phyloP scores from a whole-genome alignment of 2,113 vertebrate species.

The Tyrannus savana region DNA sequence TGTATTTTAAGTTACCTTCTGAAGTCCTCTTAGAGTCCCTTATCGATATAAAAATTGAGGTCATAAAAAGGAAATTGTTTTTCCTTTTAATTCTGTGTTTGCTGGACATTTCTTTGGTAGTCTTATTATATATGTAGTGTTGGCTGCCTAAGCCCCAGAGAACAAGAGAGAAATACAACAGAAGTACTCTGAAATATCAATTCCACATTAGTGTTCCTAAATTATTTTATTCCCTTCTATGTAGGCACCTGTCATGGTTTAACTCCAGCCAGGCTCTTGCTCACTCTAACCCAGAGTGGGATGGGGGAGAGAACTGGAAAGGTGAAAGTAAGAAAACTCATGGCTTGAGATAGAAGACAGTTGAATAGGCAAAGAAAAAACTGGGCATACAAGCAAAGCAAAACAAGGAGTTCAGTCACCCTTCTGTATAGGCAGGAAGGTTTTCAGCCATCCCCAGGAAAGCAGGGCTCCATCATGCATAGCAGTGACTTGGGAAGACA shows the following conservation, averaged over 20 bases:
- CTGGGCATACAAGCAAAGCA: background rate
- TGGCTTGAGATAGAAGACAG: background rate
- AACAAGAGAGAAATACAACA: background rate
- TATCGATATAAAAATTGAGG: background rate
- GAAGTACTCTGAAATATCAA: background rate
- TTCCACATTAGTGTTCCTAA: background rate
- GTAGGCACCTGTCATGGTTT: background rate
- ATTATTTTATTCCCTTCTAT: background rate
- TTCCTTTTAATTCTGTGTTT: background rate
- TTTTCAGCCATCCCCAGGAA: background rate
- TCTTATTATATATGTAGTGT: background rate
- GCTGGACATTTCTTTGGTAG: background rate
- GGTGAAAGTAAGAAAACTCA: background rate
- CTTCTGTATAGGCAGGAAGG: background rate
- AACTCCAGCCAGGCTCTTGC: rapidly evolving
- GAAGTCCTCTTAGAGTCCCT: background rate
- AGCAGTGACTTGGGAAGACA: background rate
- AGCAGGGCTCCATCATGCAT: background rate
- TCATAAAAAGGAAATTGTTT: background rate
- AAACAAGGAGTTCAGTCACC: background rate
- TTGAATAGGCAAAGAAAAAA: background rate
- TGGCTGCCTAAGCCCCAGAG: background rate
- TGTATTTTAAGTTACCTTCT: background rate
- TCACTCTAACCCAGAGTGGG: background rate
- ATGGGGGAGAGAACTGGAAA: background rate